Percentiles rank a stretch among this genome's conserved stretches.
phyloP scores from a whole-genome alignment of 2,113 vertebrate genomes.

The Spilogale gracilis region DNA sequence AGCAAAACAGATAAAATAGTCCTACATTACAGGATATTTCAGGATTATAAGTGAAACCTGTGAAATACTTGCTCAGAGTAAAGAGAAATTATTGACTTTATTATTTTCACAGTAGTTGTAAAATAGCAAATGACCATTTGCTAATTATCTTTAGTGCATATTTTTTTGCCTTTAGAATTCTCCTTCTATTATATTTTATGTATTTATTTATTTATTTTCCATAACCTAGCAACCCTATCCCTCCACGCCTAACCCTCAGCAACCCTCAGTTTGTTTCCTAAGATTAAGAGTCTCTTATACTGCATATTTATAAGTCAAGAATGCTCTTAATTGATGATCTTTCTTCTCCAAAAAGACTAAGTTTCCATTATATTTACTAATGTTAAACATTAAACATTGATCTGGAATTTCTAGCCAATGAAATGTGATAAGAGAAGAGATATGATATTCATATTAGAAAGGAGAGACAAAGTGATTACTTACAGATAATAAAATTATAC shows the following conservation, averaged over 20 bases:
- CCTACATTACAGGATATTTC: background rate
- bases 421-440: slow-evolving; percentile 35
- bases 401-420: slow-evolving; percentile 38
- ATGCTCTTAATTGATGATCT: background rate
- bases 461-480: slow-evolving; percentile 39
- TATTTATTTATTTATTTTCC: too few relatives aligned
- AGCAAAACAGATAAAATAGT: background rate
- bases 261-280: too few relatives aligned
- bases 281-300: too few relatives aligned
- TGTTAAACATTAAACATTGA: slow-evolving; percentile 32
- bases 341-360: slow-evolving; percentile 26
- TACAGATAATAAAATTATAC: background rate
- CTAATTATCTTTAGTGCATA: slow-evolving; percentile 40
- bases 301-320: slow-evolving; percentile 39
- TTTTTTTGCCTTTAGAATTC: background rate
- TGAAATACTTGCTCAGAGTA: slow-evolving; percentile 53
- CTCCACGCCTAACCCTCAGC: too few relatives aligned
- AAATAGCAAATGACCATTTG: slow-evolving; percentile 22
- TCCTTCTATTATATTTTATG: too few relatives aligned
- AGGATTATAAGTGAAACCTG: slow-evolving; percentile 1
- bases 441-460: background rate
- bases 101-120: slow-evolving; percentile 6
- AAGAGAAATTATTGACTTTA: slow-evolving; percentile 5
- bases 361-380: slow-evolving; percentile 26
- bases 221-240: too few relatives aligned